Base-by-base conservation (phyloP, 2,797 vertebrate species). In the Parauchenoglanis punctatus region DNA sequence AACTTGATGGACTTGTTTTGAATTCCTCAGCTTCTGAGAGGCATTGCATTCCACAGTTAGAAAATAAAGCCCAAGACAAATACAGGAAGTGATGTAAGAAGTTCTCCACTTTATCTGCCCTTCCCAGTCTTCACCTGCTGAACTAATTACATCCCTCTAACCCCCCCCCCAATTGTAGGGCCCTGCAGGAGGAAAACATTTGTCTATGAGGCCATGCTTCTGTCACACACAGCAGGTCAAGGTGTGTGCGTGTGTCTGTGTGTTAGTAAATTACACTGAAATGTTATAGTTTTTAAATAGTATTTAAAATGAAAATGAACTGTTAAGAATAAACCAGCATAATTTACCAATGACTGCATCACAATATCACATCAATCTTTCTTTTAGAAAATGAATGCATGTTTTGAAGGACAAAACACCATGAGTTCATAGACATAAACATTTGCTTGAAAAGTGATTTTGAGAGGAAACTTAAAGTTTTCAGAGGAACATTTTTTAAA, bases 21-120 rank as follows among this genome's bases (percentile, higher is more conserved):
- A 91, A 91, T 91, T 89, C 90, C 83, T 87, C 4, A 5, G 87
- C 85, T 86, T 88, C 86, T 85, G 58, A 87, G 86, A 85, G 85
- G 73, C 86, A 65, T 76, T 72, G 81, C 89, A 90, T 91, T 88
- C 91, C 87, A 76, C 58, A 15, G 87, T 81, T 89, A 88, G 87
- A 89, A 91, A 92, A 91, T 92, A 91, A 88, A 90, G 87, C 49
- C 83, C 56, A 90, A 90, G 89, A 92, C 91, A 92, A 92, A 91
- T 54, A 87, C 44, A 67, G 90, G 92, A 92, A 89, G 90, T 92
- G 90, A 92, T 89, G 88, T 86, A 87, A 91, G 89, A 80, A 35
- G 76, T 86, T 90, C 81, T 84, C 85, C 68, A 86, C 88, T 93
- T 91, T 91, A 92, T 92, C 91, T 90, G 78, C 87, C 85, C 85